These are phyloP conservation scores for Lycia hirtaria DNA, from an alignment of 2,888 invertebrate species.

Conservation along the genomic window DNA sequence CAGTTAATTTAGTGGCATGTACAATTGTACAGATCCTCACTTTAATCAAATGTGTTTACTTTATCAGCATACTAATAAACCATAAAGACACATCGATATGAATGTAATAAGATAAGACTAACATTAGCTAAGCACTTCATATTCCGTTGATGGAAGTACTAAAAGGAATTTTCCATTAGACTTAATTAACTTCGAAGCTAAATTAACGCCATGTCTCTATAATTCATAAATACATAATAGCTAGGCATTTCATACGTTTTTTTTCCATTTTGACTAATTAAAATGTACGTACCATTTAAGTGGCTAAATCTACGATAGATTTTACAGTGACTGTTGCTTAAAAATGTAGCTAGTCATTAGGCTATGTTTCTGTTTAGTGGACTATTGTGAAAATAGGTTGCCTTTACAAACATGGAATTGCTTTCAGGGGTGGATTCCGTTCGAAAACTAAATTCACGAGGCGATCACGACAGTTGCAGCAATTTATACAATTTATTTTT, in stretches of 20 bases:
- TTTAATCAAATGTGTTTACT: background rate
- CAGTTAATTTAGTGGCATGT: too few species aligned
- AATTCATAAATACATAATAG: constrained; percentile 5
- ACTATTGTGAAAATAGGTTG: constrained; percentile 25
- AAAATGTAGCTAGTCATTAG: constrained; percentile 24
- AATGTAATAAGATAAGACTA: background rate
- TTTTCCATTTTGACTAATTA: constrained; percentile 15
- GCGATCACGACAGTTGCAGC: constrained; percentile 27
- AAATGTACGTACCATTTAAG: constrained; percentile 1
- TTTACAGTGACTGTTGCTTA: constrained; percentile 26
- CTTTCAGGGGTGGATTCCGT: constrained; percentile 42
- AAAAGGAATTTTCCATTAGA: constrained; percentile 27
- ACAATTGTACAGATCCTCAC: too few species aligned
- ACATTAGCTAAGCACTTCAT: constrained; percentile 3
- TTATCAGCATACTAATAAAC: too few species aligned
- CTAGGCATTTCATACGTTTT: constrained; percentile 17
- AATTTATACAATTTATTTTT: constrained; percentile 19
- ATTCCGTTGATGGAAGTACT: constrained; percentile 6
- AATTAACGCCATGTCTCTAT: background rate
- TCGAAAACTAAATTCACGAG: constrained; percentile 27
- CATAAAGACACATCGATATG: background rate
- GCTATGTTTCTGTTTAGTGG: constrained; percentile 11
- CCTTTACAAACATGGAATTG: constrained; percentile 48
- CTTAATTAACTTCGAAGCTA: constrained; percentile 6
- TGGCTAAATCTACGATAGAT: constrained; percentile 13